Conservation (phyloP, 2,113 vertebrate species). For the Bubo scandiacus region DNA sequence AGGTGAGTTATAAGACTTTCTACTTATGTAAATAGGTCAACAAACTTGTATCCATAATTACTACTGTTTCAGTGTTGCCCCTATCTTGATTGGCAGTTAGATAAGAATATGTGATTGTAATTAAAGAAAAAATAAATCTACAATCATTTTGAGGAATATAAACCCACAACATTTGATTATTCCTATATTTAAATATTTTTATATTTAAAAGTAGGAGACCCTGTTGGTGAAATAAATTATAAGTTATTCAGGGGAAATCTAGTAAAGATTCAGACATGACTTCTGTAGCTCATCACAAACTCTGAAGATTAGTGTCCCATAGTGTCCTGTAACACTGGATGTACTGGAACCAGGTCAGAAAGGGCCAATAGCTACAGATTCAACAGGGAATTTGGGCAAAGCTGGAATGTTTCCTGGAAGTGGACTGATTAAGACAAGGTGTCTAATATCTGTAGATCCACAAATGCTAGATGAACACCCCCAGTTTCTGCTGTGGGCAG, state of each 20-base stretch:
- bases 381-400: neutral
- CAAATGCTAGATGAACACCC: neutral
- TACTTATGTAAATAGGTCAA: neutral
- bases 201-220: neutral
- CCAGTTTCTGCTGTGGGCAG: neutral
- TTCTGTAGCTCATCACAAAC: neutral
- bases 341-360: neutral
- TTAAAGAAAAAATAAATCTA: neutral
- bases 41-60: neutral
- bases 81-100: neutral
- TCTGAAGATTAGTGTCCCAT: neutral
- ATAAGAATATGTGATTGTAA: neutral
- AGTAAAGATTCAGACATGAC: neutral
- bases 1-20: neutral
- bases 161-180: neutral
- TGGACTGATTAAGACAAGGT: neutral
- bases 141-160: neutral
- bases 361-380: neutral
- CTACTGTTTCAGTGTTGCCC: neutral
- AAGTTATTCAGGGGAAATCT: neutral
- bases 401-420: neutral
- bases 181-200: neutral
- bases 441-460: neutral
- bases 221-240: neutral
- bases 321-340: neutral